phyloP scores from a whole-genome alignment of 2,888 invertebrate species.

The Drosophila percnosoma region DNA sequence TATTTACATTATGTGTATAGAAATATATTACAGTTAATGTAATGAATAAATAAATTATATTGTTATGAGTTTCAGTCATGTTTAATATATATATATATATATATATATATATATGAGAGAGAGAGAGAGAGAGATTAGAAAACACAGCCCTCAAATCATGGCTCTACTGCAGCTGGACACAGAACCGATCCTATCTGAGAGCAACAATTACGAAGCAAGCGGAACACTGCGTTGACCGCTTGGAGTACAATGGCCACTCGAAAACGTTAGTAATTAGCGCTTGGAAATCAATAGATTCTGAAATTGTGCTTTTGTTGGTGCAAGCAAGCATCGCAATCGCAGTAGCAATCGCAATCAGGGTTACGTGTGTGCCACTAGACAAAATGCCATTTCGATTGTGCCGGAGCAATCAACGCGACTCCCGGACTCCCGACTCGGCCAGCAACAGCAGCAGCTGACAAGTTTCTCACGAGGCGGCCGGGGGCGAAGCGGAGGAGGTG shows the following conservation, averaged over 20 bases:
- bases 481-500: not conserved
- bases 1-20: not conserved
- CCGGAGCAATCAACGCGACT: conserved; percentile 57
- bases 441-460: conserved; percentile 56
- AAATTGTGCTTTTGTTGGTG: conserved; percentile 9
- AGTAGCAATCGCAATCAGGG: conserved; percentile 43
- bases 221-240: conserved; percentile 2
- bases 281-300: conserved; percentile 65
- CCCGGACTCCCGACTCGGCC: conserved; percentile 6
- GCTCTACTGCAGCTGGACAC: not conserved
- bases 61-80: not conserved
- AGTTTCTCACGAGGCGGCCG: conserved; percentile 56
- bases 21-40: not conserved
- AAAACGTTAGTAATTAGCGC: conserved; percentile 59
- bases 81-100: too few species aligned
- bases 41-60: not conserved
- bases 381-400: conserved; percentile 55
- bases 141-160: not conserved
- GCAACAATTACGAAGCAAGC: conserved; percentile 49
- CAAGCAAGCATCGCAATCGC: conserved; percentile 51
- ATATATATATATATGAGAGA: not conserved
- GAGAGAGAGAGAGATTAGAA: not conserved
- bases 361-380: conserved; percentile 40
- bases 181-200: conserved; percentile 43
- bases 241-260: not conserved